Conservation (phyloP, 2,888 invertebrate genomes). For the Hypolimnas misippus region DNA sequence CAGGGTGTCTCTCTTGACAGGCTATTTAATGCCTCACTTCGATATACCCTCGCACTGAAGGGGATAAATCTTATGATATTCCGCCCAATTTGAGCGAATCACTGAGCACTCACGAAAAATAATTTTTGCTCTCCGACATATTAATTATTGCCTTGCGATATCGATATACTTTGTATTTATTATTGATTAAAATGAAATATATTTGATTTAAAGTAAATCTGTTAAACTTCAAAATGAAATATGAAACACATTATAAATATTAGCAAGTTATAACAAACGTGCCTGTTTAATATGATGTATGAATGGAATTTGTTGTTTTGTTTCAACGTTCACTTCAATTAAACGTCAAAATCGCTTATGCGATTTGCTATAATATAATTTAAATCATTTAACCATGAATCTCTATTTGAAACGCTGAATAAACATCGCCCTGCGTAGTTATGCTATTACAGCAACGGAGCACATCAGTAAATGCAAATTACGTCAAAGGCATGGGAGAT, state of each 20-base stretch:
- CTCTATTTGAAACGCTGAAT: slow-evolving; percentile 30
- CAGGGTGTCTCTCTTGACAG: slow-evolving; percentile 33
- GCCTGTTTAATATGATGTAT: neutral
- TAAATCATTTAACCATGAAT: slow-evolving; percentile 27
- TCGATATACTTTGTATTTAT: neutral
- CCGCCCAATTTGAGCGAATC: slow-evolving; percentile 20
- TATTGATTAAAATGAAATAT: neutral
- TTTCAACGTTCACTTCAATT: neutral
- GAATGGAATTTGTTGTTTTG: no score
- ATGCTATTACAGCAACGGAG: slow-evolving; percentile 44
- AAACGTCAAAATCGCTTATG: slow-evolving; percentile 14
- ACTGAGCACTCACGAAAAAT: neutral
- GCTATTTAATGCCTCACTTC: slow-evolving; percentile 31
- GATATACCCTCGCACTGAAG: slow-evolving; percentile 17
- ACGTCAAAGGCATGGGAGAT: slow-evolving; percentile 54
- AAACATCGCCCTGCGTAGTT: slow-evolving; percentile 23
- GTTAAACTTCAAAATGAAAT: neutral
- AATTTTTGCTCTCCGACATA: neutral
- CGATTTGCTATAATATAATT: slow-evolving; percentile 22
- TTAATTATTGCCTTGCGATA: neutral
- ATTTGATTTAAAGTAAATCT: neutral
- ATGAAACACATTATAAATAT: no score
- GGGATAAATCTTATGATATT: slow-evolving; percentile 20
- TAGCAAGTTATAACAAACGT: no score
- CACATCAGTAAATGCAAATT: slow-evolving; percentile 61